phyloP scores from a whole-genome alignment of 2,888 invertebrate genomes.

The Chirona hameri region DNA sequence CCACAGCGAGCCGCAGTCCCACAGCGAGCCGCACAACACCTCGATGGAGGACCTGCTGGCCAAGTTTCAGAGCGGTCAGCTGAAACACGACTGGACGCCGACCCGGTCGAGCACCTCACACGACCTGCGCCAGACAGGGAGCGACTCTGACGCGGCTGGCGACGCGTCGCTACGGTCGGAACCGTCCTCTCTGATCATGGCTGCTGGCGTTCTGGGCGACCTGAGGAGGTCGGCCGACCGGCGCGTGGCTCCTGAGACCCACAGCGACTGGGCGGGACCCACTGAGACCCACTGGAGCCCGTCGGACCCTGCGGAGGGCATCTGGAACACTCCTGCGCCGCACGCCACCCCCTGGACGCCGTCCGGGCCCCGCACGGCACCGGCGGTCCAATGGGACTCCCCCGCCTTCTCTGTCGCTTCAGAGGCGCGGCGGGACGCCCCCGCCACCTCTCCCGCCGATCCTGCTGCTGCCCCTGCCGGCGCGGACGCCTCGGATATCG shows the following conservation, averaged over 20 bases:
- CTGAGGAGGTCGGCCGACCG: background rate
- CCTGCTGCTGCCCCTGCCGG: background rate
- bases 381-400: background rate
- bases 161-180: background rate
- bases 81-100: slow-evolving; percentile 34
- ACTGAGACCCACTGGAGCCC: background rate
- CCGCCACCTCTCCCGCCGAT: background rate
- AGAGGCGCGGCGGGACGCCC: background rate
- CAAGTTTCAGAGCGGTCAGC: slow-evolving; percentile 47
- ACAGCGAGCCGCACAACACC: slow-evolving; percentile 34
- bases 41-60: slow-evolving; percentile 51
- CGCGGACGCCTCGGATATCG: background rate
- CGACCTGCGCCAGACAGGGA: slow-evolving; percentile 31
- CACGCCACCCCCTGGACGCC: background rate
- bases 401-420: background rate
- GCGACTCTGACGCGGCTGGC: slow-evolving; percentile 37
- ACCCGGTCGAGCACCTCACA: background rate
- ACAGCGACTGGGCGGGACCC: background rate
- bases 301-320: background rate
- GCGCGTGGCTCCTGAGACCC: background rate
- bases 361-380: background rate
- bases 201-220: background rate
- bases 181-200: background rate
- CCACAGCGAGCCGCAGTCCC: slow-evolving; percentile 27
- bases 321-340: background rate